Evolutionary conservation across 1,140 invertebrate species (phyloP).

Genomic region (Drosophila tropicalis): DNA sequence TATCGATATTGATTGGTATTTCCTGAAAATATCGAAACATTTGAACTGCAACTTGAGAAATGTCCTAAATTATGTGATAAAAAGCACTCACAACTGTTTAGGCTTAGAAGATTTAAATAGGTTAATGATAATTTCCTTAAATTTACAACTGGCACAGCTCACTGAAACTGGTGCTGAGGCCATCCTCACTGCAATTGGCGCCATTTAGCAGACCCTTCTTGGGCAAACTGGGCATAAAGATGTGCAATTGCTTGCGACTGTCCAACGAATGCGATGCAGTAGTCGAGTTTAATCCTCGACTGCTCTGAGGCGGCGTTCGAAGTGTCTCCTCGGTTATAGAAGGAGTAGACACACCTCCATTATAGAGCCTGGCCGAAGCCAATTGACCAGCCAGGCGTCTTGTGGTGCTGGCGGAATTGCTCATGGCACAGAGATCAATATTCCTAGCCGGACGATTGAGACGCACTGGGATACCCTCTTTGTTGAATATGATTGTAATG

Average conservation of each 20-base stretch:
- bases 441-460: constrained; percentile 74
- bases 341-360: constrained; percentile 36
- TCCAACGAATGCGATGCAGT: constrained; percentile 14
- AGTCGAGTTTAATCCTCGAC: constrained; percentile 35
- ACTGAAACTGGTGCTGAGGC: constrained; percentile 56
- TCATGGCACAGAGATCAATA: constrained; percentile 72
- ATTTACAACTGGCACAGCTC: constrained; percentile 56
- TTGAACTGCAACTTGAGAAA: too few relatives aligned
- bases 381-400: constrained; percentile 65
- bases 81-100: too few relatives aligned
- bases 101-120: background rate
- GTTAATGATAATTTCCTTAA: background rate
- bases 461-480: constrained; percentile 76
- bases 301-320: constrained; percentile 58
- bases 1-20: too few relatives aligned
- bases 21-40: too few relatives aligned
- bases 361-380: constrained; percentile 72
- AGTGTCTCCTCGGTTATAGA: constrained; percentile 40
- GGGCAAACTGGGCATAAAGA: constrained; percentile 80
- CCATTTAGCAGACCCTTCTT: constrained; percentile 63
- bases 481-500: constrained; percentile 81
- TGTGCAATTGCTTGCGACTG: constrained; percentile 74
- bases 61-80: too few relatives aligned
- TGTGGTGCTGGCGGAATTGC: constrained; percentile 63
- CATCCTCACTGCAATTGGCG: constrained; percentile 41